Conservation (phyloP, 2,888 invertebrate species). For the Cephus runcator region DNA sequence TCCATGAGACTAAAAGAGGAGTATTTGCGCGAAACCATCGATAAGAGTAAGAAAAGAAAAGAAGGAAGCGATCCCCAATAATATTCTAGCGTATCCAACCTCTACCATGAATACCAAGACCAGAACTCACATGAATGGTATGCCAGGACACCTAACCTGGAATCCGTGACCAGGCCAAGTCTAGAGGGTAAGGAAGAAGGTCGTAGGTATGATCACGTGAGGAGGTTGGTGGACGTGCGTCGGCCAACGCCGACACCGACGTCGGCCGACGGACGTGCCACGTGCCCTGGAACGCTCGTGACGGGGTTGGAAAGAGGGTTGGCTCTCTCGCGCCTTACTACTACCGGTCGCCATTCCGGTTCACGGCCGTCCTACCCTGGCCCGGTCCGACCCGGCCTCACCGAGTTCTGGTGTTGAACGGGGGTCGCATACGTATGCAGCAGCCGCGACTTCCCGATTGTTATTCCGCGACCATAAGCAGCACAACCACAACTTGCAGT, state of each 20-base stretch:
- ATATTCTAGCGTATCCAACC: too few relatives aligned
- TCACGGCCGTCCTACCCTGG: constrained; percentile 28
- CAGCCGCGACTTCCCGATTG: constrained; percentile 53
- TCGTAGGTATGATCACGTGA: constrained; percentile 22
- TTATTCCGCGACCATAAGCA: constrained; percentile 52
- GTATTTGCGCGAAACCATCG: too few relatives aligned
- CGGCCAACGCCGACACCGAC: constrained; percentile 49
- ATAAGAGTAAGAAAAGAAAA: too few relatives aligned
- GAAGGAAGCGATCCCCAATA: too few relatives aligned
- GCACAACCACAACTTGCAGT: too few relatives aligned
- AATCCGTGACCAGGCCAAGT: constrained; percentile 38
- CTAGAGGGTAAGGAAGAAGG: constrained; percentile 14
- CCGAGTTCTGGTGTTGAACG: constrained; percentile 15
- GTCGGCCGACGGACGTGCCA: constrained; percentile 34
- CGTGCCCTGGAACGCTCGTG: constrained; percentile 34
- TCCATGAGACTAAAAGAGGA: too few relatives aligned
- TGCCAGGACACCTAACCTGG: constrained; percentile 36
- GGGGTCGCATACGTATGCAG: constrained; percentile 39
- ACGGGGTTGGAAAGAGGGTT: constrained; percentile 52
- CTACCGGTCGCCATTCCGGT: constrained; percentile 11
- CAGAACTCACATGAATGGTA: too few relatives aligned
- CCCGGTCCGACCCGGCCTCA: not conserved
- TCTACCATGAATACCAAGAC: too few relatives aligned
- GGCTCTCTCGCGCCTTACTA: constrained; percentile 16
- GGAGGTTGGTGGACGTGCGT: constrained; percentile 36